Conservation (phyloP, 2,113 vertebrate species). For the Prochilodus magdalenae region DNA sequence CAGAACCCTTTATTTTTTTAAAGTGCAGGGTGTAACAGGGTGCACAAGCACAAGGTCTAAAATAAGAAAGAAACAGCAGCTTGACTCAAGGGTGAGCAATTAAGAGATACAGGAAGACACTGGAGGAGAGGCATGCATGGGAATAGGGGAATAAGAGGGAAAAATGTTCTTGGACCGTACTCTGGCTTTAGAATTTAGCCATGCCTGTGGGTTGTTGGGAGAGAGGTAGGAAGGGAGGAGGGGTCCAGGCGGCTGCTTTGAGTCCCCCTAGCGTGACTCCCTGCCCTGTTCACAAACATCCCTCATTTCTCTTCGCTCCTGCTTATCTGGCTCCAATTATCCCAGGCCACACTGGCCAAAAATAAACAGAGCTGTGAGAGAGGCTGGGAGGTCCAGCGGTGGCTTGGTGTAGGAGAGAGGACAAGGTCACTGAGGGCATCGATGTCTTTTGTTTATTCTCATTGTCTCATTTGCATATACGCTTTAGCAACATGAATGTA, state of each 20-base stretch:
- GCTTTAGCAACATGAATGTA: constrained; percentile 50
- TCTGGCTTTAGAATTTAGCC: neutral
- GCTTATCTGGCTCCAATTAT: constrained; percentile 54
- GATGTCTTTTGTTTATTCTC: constrained; percentile 30
- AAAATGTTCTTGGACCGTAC: neutral
- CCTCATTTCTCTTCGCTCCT: constrained; percentile 36
- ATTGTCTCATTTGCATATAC: constrained; percentile 26
- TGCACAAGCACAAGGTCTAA: neutral
- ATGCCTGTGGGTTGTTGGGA: constrained; percentile 23
- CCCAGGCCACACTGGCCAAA: constrained; percentile 42
- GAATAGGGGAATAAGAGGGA: constrained; percentile 5
- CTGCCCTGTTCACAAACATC: constrained; percentile 56
- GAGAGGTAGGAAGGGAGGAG: constrained; percentile 8
- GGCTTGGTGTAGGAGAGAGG: neutral
- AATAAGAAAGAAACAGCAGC: neutral
- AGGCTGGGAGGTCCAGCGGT: neutral
- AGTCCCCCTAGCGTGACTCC: constrained; percentile 61
- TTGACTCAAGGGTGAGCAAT: neutral
- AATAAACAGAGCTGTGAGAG: constrained; percentile 47
- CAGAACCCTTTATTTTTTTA: neutral
- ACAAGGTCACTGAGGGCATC: constrained; percentile 28
- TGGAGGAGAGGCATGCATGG: constrained; percentile 6
- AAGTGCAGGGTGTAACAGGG: neutral
- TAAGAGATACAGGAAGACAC: neutral
- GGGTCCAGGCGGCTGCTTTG: constrained; percentile 7